Evolutionary conservation across 1,140 invertebrate species (phyloP), one percentile per base, ranked within the genome.

Genomic region (Pemphigus obesinymphae): DNA sequence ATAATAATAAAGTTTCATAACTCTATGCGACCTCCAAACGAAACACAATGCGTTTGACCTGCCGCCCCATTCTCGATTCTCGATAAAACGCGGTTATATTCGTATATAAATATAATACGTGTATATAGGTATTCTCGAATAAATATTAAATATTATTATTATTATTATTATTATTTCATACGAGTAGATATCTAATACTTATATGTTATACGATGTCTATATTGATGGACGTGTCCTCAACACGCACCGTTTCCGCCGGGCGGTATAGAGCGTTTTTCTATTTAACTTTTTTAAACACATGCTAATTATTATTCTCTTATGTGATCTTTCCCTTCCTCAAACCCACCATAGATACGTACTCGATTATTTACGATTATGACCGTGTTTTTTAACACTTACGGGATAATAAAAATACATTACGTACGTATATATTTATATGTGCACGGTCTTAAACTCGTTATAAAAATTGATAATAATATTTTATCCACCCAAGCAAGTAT

Each of bases 1-100:
- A 66, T 66, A 66, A n/a, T 66, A 29, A 66, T 66, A 29, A 29
- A 29, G 20, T 34, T n/a, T 66, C 31, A 15, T 37, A 66, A n/a
- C n/a, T 66, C 61, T 37, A 3, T 17, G 61, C 34, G 61, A 66
- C 61, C 61, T 66, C 61, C 17, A 11, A 8, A 66, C 3, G 61
- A 66, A 66, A 66, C 31, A 63, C 61, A 66, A 66, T 66, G 61
- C 31, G 29, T 66, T 66, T 66, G 61, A 66, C 61, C 61, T 31
- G 61, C 29, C 29, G 55, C 13, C 50, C 53, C 23, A n/a, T 3
- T 13, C 26, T 15, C 61, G 61, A 66, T 20, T n/a, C n/a, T 66
- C 20, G 31, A 66, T 66, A 66, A 61, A 61, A 29, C 17, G 53
- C 53, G 23, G 53, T 55, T 55, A 23, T n/a, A n/a, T n/a, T n/a